Base-by-base conservation (phyloP, 1,140 invertebrate species). In the Saxidomus purpurata region DNA sequence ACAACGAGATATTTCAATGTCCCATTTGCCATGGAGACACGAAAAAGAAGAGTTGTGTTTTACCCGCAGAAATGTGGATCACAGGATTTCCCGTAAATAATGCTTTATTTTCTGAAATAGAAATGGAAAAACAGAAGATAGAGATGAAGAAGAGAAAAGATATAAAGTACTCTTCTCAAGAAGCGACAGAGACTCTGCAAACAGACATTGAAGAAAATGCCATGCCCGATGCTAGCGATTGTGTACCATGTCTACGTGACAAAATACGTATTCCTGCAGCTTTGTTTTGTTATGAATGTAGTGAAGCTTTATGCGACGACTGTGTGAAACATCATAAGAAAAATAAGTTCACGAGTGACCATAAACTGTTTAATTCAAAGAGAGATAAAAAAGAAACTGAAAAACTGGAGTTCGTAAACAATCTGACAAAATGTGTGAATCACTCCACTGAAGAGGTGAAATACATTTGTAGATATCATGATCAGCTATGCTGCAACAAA, bases 221-320 rank as follows among this genome's bases (percentile, higher is more conserved):
- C 4, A 43, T 8, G 15, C 4, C 43, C 4, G 4, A 15, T 43
- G 43, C 43, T 43, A 15, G 6, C 15, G 43, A 15, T 43, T 76
- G 71, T n/a, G 15, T 25, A 49, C 71, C 71, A 49, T 76, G 71
- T 76, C 15, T 25, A 76, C 38, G 71, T 8, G 71, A 76, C 11
- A 25, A 47, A 11, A 47, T 76, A 15, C 22, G 49, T 28, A 25
- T 25, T 22, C 19, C 1, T 40, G 71, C 40, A 19, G 19, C 6
- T 25, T n/a, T 76, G 13, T 76, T 47, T 25, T 76, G 71, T 25
- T 76, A 38, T 25, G 71, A 76, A 76, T 76, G 71, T 28, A 76
- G 71, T n/a, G 71, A 76, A 76, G 17, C 22, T 1, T 25, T 76
- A n/a, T 76, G 71, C 49, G 11, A 28, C n/a, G 71, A 43, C 0